These are phyloP conservation scores for Tympanuchus pallidicinctus DNA, from an alignment of 2,113 vertebrate genomes.

Conservation along the genomic window DNA sequence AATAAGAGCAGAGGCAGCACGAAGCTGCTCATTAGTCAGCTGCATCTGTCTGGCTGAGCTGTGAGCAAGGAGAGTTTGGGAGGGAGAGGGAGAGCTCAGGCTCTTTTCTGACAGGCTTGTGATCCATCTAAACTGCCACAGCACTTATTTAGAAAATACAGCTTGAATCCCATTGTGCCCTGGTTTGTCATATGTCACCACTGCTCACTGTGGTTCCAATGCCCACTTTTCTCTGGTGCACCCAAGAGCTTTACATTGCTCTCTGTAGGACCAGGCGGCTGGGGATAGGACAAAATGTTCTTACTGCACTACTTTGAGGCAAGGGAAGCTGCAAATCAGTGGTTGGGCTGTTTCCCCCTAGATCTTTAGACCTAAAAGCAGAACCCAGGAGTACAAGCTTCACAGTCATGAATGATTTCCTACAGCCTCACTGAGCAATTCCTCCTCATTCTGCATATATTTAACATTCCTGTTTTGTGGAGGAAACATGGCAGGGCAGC, in stretches of 20 bases:
- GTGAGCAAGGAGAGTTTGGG: neutral
- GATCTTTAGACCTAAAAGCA: neutral
- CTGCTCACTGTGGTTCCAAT: neutral
- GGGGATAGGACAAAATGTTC: neutral
- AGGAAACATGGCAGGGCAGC: neutral
- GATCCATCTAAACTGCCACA: neutral
- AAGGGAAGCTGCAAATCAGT: neutral
- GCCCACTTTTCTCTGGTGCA: neutral
- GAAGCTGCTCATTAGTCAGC: neutral
- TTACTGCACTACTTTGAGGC: accelerated
- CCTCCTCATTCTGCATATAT: neutral
- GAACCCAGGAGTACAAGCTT: neutral
- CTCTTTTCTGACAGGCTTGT: neutral
- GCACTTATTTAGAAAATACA: neutral
- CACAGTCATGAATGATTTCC: neutral
- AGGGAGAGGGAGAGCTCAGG: neutral
- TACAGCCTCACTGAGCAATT: neutral
- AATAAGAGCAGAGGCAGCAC: neutral
- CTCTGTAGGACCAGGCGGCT: neutral
- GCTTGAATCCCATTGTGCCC: neutral
- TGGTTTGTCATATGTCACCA: neutral
- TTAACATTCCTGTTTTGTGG: neutral
- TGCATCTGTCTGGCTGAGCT: neutral
- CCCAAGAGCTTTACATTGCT: neutral
- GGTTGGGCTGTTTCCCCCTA: neutral